Evolutionary conservation across 2,113 vertebrate species (phyloP).

Genomic region (Zosterops japonicus): DNA sequence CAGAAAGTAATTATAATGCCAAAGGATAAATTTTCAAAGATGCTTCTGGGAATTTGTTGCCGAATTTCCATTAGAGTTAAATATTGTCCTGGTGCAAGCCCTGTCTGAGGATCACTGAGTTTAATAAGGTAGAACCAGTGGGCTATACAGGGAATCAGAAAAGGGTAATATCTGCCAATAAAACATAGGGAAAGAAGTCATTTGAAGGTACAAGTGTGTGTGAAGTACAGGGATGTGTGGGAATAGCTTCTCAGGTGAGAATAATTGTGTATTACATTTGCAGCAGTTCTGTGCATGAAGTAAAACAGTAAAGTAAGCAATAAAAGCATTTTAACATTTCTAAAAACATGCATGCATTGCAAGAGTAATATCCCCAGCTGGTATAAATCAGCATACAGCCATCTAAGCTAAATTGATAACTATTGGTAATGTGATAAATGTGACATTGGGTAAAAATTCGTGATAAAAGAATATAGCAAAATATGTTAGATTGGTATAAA

Average conservation of each 20-base stretch:
- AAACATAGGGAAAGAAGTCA: neutral
- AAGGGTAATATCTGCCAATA: conserved; percentile 3
- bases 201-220: neutral
- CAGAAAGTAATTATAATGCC: neutral
- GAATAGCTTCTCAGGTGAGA: neutral
- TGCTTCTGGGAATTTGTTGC: neutral
- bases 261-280: neutral
- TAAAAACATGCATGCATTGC: neutral
- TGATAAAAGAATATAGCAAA: no score
- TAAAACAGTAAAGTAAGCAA: neutral
- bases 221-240: neutral
- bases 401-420: neutral
- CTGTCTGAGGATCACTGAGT: neutral
- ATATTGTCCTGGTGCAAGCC: neutral
- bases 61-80: neutral
- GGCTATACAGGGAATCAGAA: neutral
- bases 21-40: conserved; percentile 12
- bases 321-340: neutral
- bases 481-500: no score
- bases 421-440: neutral
- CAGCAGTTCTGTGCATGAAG: neutral
- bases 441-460: no score
- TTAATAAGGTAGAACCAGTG: neutral
- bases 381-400: neutral
- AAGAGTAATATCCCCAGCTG: neutral